Percentiles rank a stretch among this genome's conserved stretches.
Evolutionary conservation across 1,140 invertebrate species (phyloP).

Genomic region (Fopius arisanus): DNA sequence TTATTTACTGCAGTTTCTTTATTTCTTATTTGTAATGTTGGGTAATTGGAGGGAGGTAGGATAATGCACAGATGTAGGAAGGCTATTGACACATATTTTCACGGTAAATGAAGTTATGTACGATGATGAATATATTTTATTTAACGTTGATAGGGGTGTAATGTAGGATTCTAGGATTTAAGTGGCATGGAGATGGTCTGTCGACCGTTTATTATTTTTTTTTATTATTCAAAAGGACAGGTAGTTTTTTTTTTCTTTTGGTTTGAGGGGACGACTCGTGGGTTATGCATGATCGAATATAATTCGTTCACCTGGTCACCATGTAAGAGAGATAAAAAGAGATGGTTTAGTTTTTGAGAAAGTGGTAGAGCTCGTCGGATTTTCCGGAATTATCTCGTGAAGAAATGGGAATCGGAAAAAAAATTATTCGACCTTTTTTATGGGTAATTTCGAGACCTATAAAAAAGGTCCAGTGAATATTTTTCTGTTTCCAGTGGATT

Average conservation of each 20-base stretch:
- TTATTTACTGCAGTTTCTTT: conserved; percentile 39
- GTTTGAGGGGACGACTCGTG: too few relatives aligned
- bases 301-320: too few relatives aligned
- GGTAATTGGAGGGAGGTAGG: conserved; percentile 46
- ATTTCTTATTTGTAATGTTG: conserved; percentile 45
- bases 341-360: too few relatives aligned
- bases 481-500: too few relatives aligned
- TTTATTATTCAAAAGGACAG: conserved; percentile 25
- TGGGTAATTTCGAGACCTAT: too few relatives aligned
- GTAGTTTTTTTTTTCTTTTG: background rate
- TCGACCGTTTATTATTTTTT: background rate
- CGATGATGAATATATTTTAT: conserved; percentile 52
- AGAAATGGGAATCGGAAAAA: too few relatives aligned
- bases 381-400: too few relatives aligned
- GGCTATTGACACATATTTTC: background rate
- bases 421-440: too few relatives aligned
- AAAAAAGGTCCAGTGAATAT: too few relatives aligned
- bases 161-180: conserved; percentile 35
- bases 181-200: background rate
- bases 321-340: too few relatives aligned
- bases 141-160: conserved; percentile 45
- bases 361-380: too few relatives aligned
- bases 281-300: too few relatives aligned
- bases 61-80: conserved; percentile 16
- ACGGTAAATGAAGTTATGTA: conserved; percentile 34